These are phyloP conservation scores for Candidula unifasciata DNA, from an alignment of 2,888 invertebrate species.

Conservation along the genomic window DNA sequence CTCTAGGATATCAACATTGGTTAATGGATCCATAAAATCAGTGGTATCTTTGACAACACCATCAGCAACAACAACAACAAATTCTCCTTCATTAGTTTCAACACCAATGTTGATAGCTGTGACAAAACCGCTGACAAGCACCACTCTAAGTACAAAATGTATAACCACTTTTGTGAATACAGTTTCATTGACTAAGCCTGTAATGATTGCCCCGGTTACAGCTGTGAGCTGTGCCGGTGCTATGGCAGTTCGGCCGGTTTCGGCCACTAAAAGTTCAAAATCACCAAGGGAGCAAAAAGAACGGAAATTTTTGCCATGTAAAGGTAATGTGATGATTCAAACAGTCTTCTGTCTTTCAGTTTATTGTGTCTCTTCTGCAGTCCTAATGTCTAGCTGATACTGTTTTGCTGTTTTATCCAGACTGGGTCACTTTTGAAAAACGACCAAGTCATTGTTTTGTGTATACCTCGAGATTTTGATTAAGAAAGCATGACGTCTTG, in stretches of 20 bases:
- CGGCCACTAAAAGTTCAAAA: slow-evolving; percentile 43
- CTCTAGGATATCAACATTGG: slow-evolving; percentile 50
- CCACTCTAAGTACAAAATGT: slow-evolving; percentile 40
- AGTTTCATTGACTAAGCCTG: slow-evolving; percentile 41
- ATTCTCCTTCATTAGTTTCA: slow-evolving; percentile 32
- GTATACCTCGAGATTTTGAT: no score
- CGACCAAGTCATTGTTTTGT: no score
- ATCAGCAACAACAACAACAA: slow-evolving; percentile 30
- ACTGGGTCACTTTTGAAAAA: no score
- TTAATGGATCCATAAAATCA: slow-evolving; percentile 57
- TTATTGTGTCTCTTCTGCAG: background rate
- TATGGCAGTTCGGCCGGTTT: slow-evolving; percentile 14
- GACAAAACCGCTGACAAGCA: slow-evolving; percentile 51
- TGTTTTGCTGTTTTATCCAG: no score
- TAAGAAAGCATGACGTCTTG: no score
- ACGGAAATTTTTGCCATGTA: slow-evolving; percentile 67
- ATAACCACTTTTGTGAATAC: slow-evolving; percentile 42
- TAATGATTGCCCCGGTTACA: slow-evolving; percentile 49
- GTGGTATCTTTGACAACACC: slow-evolving; percentile 46
- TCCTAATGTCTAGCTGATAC: no score
- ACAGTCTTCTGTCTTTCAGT: background rate
- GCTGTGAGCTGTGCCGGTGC: slow-evolving; percentile 34
- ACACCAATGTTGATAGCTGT: slow-evolving; percentile 49
- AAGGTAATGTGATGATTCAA: slow-evolving; percentile 59
- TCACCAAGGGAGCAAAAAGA: slow-evolving; percentile 55